Evolutionary conservation across 1,140 invertebrate species (phyloP).

Genomic region (Zophobas morio): DNA sequence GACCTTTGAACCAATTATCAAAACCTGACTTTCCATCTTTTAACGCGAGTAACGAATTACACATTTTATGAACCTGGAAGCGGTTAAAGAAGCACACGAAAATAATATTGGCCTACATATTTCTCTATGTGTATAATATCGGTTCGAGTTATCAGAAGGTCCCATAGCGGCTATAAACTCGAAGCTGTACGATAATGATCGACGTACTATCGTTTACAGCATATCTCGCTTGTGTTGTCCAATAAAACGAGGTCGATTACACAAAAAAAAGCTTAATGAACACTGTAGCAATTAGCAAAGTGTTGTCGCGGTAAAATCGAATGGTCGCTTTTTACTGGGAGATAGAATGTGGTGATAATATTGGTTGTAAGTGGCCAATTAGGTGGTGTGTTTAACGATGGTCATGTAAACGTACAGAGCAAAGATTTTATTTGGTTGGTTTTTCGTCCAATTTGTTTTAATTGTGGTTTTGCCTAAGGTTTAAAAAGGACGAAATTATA

Average conservation of each 20-base stretch:
- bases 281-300: conserved; percentile 9
- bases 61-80: background rate
- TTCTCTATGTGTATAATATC: background rate
- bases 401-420: background rate
- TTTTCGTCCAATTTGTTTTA: background rate
- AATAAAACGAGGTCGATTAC: conserved; percentile 2
- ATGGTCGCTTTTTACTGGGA: background rate
- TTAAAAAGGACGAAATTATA: no score
- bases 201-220: background rate
- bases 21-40: no score
- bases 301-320: background rate
- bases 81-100: background rate
- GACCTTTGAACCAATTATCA: no score
- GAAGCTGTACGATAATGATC: background rate
- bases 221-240: conserved; percentile 1
- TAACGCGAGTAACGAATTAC: background rate
- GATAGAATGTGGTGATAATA: conserved; percentile 9
- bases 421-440: background rate
- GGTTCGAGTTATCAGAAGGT: background rate
- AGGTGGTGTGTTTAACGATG: background rate
- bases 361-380: background rate
- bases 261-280: background rate
- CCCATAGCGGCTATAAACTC: background rate
- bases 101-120: background rate
- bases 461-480: background rate